These are phyloP conservation scores for Drosophila suboccidentalis DNA, from an alignment of 2,888 invertebrate species.

Conservation along the genomic window DNA sequence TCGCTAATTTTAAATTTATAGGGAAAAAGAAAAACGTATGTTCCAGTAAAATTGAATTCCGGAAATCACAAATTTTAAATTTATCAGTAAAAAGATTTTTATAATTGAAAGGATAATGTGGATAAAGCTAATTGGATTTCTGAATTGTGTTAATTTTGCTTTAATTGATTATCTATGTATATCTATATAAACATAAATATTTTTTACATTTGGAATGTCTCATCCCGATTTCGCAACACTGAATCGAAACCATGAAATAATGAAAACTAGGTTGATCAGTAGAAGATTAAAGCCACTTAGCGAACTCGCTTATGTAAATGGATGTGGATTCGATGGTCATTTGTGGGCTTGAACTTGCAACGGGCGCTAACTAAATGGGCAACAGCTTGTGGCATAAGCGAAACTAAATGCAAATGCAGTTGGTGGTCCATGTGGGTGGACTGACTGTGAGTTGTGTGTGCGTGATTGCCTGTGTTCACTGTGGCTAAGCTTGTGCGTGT, in stretches of 20 bases:
- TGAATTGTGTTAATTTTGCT: too few species aligned
- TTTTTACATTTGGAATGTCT: neutral
- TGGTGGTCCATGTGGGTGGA: conserved; percentile 28
- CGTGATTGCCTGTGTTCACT: neutral
- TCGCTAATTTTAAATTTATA: too few species aligned
- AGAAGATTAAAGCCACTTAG: conserved; percentile 29
- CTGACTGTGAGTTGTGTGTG: neutral
- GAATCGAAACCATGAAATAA: conserved; percentile 20
- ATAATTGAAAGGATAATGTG: too few species aligned
- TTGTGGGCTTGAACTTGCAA: conserved; percentile 5
- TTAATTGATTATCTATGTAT: too few species aligned
- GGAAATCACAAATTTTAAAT: too few species aligned
- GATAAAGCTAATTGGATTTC: too few species aligned
- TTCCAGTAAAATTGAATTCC: too few species aligned
- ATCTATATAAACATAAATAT: neutral
- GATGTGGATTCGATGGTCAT: conserved; percentile 16
- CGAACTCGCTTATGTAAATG: conserved; percentile 61
- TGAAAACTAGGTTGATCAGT: conserved; percentile 14
- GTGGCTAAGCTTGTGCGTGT: conserved; percentile 2
- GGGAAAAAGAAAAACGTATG: too few species aligned
- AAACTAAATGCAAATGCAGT: conserved; percentile 53
- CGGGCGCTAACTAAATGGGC: neutral
- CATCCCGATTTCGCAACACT: neutral
- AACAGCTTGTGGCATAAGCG: conserved; percentile 17
- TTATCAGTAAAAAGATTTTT: too few species aligned